phyloP scores from a whole-genome alignment of 2,888 invertebrate species.

The Uloborus plumipes region DNA sequence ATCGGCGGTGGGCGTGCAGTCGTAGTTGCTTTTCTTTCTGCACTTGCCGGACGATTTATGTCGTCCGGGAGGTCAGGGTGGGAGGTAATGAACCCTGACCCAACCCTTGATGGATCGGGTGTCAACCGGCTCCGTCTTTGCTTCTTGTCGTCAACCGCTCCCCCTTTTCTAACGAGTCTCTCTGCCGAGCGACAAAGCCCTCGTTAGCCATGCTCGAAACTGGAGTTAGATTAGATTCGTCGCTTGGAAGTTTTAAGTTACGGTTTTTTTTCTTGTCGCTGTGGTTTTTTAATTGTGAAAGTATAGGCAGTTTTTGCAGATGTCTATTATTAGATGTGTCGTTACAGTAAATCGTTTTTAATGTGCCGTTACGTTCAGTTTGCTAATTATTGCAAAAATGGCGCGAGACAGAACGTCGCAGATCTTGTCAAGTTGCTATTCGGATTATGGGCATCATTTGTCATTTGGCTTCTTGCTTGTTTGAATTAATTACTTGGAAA shows the following conservation, averaged over 20 bases:
- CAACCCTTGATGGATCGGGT: slow-evolving; percentile 50
- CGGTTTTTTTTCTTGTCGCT: not conserved
- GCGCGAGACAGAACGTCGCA: slow-evolving; percentile 2
- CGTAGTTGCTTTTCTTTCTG: not conserved
- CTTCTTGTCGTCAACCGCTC: slow-evolving; percentile 5
- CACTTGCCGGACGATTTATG: slow-evolving; percentile 59
- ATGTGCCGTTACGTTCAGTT: too few species aligned
- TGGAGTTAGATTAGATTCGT: slow-evolving; percentile 39
- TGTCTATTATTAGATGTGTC: too few species aligned
- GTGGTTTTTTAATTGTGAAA: too few species aligned
- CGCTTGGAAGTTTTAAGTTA: slow-evolving; percentile 17
- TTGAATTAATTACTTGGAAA: too few species aligned
- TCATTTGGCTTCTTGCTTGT: too few species aligned
- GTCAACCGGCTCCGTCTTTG: slow-evolving; percentile 21
- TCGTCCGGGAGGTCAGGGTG: slow-evolving; percentile 54
- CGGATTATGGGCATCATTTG: too few species aligned
- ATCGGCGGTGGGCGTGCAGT: slow-evolving; percentile 5
- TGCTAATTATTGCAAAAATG: not conserved
- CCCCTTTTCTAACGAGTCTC: slow-evolving; percentile 26
- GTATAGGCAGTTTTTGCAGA: too few species aligned
- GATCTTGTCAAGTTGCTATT: too few species aligned
- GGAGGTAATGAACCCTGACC: slow-evolving; percentile 60
- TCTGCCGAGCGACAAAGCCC: slow-evolving; percentile 4
- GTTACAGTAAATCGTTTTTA: too few species aligned
- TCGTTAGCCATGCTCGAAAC: slow-evolving; percentile 33